A percentile compares a stretch with the other conserved stretches of the same genome.
phyloP scores from a whole-genome alignment of 1,140 invertebrate genomes.

The Aphidius ervi region DNA sequence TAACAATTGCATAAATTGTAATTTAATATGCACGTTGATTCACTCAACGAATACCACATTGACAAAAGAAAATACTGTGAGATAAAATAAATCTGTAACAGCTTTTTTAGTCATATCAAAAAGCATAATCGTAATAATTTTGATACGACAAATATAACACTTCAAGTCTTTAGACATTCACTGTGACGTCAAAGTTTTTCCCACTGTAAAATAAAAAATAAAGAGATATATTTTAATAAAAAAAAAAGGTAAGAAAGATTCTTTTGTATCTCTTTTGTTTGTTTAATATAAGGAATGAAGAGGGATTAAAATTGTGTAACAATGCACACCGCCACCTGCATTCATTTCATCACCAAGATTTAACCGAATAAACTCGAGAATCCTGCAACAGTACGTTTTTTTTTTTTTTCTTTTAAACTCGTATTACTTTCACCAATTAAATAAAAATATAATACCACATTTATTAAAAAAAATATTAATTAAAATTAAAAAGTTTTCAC shows the following conservation, averaged over 20 bases:
- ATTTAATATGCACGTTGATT: too few species aligned
- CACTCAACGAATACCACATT: too few species aligned
- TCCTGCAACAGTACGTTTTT: too few species aligned
- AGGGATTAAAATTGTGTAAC: conserved; percentile 27
- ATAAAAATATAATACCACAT: conserved; percentile 5
- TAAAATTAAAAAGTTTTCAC: too few species aligned
- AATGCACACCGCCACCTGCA: conserved; percentile 40
- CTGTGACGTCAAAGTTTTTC: conserved; percentile 1
- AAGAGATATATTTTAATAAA: too few species aligned
- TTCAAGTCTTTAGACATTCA: background rate
- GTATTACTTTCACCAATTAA: conserved; percentile 43
- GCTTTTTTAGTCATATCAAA: too few species aligned
- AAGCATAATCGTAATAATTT: too few species aligned
- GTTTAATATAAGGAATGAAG: conserved; percentile 8
- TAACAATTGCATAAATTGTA: too few species aligned
- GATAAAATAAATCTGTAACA: too few species aligned
- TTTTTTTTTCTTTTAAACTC: conserved; percentile 18
- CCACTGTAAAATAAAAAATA: background rate
- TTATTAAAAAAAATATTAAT: conserved; percentile 24
- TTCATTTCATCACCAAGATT: conserved; percentile 35
- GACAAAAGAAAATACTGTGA: too few species aligned
- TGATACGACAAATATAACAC: too few species aligned
- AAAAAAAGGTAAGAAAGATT: conserved; percentile 4
- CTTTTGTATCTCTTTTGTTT: background rate
- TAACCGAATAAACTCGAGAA: conserved; percentile 13